phyloP scores from a whole-genome alignment of 2,888 invertebrate genomes.

The Elysia crispata region DNA sequence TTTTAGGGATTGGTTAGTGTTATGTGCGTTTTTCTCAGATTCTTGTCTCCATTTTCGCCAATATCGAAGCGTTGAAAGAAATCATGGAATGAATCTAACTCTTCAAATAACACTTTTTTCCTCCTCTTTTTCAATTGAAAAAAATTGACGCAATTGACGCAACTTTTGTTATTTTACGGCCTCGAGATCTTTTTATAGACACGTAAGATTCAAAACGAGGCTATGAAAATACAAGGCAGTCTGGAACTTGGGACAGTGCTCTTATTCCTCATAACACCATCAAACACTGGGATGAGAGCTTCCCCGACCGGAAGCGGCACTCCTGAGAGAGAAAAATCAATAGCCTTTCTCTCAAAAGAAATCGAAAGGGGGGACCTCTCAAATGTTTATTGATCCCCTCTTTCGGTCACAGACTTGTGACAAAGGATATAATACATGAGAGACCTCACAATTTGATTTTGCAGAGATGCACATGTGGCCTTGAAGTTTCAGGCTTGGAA shows the following conservation, averaged over 20 bases:
- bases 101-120: no score
- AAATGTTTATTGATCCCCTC: constrained; percentile 52
- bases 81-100: no score
- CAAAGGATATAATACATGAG: constrained; percentile 50
- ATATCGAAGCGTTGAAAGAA: no score
- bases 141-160: no score
- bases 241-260: no score
- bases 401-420: constrained; percentile 49
- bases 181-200: no score
- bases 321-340: constrained; percentile 54
- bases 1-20: neutral
- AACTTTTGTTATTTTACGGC: no score
- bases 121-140: no score
- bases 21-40: no score
- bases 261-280: constrained; percentile 14
- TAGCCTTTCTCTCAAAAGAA: constrained; percentile 40
- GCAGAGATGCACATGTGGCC: constrained; percentile 51
- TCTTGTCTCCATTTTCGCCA: no score
- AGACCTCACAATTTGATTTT: constrained; percentile 38
- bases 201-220: constrained; percentile 34
- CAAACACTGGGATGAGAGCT: constrained; percentile 48
- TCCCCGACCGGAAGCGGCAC: constrained; percentile 57
- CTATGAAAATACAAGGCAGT: constrained; percentile 42
- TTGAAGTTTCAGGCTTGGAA: constrained; percentile 40
- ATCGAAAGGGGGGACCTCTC: constrained; percentile 49